Percentiles rank a stretch among this genome's conserved stretches.
Evolutionary conservation across 2,888 invertebrate genomes (phyloP).

Genomic region (Cistogaster globosa): DNA sequence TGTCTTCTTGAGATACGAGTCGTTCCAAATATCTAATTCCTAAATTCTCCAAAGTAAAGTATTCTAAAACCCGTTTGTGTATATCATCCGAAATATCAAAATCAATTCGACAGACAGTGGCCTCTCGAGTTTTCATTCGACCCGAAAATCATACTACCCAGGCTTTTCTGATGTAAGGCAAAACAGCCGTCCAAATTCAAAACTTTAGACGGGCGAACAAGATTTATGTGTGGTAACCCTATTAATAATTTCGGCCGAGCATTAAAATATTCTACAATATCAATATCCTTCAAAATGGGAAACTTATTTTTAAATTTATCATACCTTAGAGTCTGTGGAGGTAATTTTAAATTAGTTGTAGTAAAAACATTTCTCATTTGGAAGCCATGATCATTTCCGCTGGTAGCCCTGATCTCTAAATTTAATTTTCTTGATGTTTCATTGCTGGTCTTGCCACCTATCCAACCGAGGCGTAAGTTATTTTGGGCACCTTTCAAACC

Average conservation of each 20-base stretch:
- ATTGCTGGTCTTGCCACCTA: slow-evolving; percentile 39
- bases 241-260: slow-evolving; percentile 36
- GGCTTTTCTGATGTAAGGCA: no score
- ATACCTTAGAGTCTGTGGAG: no score
- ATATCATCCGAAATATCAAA: not conserved
- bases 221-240: slow-evolving; percentile 35
- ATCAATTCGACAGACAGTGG: slow-evolving; percentile 23
- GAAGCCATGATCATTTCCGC: no score
- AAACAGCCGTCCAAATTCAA: no score
- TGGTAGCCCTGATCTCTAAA: no score
- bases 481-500: slow-evolving; percentile 41
- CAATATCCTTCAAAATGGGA: no score
- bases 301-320: no score
- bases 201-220: slow-evolving; percentile 8
- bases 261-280: not conserved
- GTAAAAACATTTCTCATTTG: no score
- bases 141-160: no score
- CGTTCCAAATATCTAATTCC: not conserved
- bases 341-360: no score
- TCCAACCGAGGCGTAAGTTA: slow-evolving; percentile 57
- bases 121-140: not conserved
- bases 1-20: not conserved
- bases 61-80: not conserved
- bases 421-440: no score
- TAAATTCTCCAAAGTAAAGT: not conserved